These are phyloP conservation scores for Oscarella lobularis DNA, from an alignment of 37 sponge, comb jelly and placozoan species.

Conservation along the genomic window DNA sequence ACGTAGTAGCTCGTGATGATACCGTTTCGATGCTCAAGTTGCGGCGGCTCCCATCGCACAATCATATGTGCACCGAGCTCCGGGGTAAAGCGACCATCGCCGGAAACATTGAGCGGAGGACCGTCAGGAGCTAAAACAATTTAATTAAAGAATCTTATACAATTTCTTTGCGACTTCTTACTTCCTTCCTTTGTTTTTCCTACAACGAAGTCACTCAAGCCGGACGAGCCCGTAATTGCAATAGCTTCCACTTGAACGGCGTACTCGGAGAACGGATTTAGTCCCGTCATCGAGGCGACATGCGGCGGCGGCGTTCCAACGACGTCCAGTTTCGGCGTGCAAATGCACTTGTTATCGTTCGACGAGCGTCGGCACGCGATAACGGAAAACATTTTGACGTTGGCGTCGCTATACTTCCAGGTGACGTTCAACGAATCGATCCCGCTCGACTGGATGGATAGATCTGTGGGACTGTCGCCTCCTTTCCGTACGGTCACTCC, in stretches of 20 bases:
- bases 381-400: background rate
- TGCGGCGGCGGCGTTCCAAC: too few relatives aligned
- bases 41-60: too few relatives aligned
- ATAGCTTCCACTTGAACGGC: background rate
- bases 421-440: background rate
- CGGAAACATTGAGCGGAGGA: too few relatives aligned
- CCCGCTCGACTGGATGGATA: background rate
- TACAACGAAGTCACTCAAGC: slow-evolving; percentile 4
- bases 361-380: background rate
- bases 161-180: too few relatives aligned
- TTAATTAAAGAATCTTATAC: too few relatives aligned
- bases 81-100: too few relatives aligned
- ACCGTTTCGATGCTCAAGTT: too few relatives aligned
- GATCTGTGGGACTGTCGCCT: background rate
- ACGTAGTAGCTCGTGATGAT: too few relatives aligned
- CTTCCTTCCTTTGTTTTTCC: too few relatives aligned
- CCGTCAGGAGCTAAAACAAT: too few relatives aligned
- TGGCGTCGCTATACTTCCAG: background rate
- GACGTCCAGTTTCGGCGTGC: background rate
- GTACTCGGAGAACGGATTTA: background rate
- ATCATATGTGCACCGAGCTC: too few relatives aligned
- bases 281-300: background rate
- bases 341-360: background rate
- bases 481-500: background rate
- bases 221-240: slow-evolving; percentile 6